These are phyloP conservation scores for Paramisgurnus dabryanus DNA, from an alignment of 2,113 vertebrate genomes.

Conservation along the genomic window DNA sequence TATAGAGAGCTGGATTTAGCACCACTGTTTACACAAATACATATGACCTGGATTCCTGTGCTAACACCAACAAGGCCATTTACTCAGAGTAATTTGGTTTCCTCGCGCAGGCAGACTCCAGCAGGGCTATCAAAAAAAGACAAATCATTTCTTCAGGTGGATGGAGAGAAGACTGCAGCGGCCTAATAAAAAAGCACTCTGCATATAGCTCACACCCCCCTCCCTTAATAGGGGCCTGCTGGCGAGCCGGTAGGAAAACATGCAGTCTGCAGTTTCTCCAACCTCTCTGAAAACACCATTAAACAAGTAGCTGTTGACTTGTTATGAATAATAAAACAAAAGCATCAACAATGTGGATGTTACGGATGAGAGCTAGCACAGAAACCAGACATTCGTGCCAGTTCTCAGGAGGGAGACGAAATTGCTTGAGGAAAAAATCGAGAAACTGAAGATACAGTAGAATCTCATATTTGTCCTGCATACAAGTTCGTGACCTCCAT, in stretches of 20 bases:
- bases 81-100: slow-evolving; percentile 73
- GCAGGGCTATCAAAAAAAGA: slow-evolving; percentile 64
- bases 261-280: slow-evolving; percentile 27
- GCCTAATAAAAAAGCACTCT: slow-evolving; percentile 56
- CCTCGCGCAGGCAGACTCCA: slow-evolving; percentile 58
- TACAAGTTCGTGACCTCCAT: slow-evolving; percentile 26
- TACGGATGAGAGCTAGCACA: neutral
- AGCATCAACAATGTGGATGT: slow-evolving; percentile 31
- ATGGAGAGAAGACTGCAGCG: slow-evolving; percentile 52
- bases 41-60: slow-evolving; percentile 62
- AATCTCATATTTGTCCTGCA: neutral
- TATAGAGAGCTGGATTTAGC: slow-evolving; percentile 46
- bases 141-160: slow-evolving; percentile 65
- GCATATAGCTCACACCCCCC: slow-evolving; percentile 9
- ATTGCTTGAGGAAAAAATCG: neutral
- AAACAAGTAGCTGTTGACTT: slow-evolving; percentile 42
- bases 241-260: slow-evolving; percentile 41
- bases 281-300: slow-evolving; percentile 28
- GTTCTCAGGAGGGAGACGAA: slow-evolving; percentile 6
- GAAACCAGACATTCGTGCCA: slow-evolving; percentile 7
- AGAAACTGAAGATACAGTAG: slow-evolving; percentile 10
- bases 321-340: slow-evolving; percentile 41
- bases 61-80: slow-evolving; percentile 61
- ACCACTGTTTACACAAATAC: slow-evolving; percentile 49
- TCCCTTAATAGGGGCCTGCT: neutral